A percentile compares a stretch with the other conserved stretches of the same genome.
These are phyloP conservation scores for Alectura lathami DNA, from an alignment of 2,113 vertebrate genomes.

Conservation along the genomic window DNA sequence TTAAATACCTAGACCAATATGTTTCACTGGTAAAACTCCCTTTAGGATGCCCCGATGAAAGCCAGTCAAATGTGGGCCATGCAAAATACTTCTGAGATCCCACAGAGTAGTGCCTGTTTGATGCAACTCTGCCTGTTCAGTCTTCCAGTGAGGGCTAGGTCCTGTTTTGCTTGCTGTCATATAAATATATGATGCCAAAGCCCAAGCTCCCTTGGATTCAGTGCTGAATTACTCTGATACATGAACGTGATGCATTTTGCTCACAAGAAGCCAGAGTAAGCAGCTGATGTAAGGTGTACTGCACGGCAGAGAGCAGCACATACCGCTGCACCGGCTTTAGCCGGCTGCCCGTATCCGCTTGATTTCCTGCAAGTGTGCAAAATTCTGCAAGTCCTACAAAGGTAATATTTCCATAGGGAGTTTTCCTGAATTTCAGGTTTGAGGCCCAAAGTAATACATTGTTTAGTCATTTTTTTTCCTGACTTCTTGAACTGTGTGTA, in stretches of 20 bases:
- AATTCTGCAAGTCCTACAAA: not conserved
- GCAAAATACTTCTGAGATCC: not conserved
- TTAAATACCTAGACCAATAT: not conserved
- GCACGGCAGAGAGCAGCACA: not conserved
- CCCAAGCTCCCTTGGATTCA: not conserved
- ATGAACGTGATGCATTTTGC: not conserved
- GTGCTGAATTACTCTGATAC: not conserved
- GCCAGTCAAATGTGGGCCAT: not conserved
- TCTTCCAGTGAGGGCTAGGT: not conserved
- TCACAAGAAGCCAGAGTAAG: not conserved
- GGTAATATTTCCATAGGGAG: not conserved
- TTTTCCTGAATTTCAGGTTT: not conserved
- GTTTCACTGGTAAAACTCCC: not conserved
- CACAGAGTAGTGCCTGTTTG: rapidly evolving
- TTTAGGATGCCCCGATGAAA: not conserved
- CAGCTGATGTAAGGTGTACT: not conserved
- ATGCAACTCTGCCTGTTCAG: not conserved
- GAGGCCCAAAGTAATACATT: not conserved
- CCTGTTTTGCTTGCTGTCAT: not conserved
- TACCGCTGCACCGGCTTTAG: not conserved
- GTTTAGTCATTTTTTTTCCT: not conserved
- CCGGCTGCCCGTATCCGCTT: not conserved
- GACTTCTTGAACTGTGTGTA: not conserved
- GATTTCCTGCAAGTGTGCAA: not conserved
- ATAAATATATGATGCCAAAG: not conserved